phyloP scores from a whole-genome alignment of 1,140 invertebrate species.

The Euura saliciscinereae region DNA sequence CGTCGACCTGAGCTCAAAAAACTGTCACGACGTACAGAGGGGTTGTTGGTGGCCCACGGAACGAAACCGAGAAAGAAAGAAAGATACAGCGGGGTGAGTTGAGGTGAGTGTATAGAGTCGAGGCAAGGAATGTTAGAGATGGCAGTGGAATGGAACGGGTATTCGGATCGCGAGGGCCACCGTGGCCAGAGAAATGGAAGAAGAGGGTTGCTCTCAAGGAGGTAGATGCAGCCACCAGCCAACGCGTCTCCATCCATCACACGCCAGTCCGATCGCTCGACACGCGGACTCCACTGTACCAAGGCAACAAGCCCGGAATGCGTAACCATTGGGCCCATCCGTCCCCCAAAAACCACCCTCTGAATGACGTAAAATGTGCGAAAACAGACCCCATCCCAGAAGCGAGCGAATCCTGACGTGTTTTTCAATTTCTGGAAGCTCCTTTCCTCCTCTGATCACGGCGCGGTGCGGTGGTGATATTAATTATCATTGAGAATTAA shows the following conservation, averaged over 20 bases:
- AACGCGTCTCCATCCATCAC: conserved; percentile 56
- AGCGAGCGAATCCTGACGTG: no score
- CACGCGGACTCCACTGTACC: conserved; percentile 44
- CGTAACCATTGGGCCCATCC: conserved; percentile 38
- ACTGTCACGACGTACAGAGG: not conserved
- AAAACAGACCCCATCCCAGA: no score
- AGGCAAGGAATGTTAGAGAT: conserved; percentile 22
- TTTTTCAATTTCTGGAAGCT: not conserved
- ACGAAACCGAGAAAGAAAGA: conserved; percentile 25
- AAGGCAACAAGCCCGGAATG: conserved; percentile 45
- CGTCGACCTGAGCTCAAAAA: not conserved
- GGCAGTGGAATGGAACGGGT: conserved; percentile 33
- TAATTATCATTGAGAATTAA: not conserved
- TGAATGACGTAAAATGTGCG: no score
- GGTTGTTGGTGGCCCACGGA: not conserved
- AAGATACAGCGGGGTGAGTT: conserved; percentile 27
- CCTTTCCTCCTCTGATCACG: not conserved
- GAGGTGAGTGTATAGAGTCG: conserved; percentile 25
- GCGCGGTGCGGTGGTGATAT: not conserved
- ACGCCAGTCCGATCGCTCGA: conserved; percentile 45
- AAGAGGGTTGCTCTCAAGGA: conserved; percentile 37
- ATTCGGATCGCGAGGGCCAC: conserved; percentile 24
- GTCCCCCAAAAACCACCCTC: not conserved
- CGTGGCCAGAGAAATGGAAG: not conserved
- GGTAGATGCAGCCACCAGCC: conserved; percentile 37